Evolutionary conservation across 2,888 invertebrate species (phyloP), one percentile per base, ranked within the genome.

Genomic region (Pachycephus smyrnensis): DNA sequence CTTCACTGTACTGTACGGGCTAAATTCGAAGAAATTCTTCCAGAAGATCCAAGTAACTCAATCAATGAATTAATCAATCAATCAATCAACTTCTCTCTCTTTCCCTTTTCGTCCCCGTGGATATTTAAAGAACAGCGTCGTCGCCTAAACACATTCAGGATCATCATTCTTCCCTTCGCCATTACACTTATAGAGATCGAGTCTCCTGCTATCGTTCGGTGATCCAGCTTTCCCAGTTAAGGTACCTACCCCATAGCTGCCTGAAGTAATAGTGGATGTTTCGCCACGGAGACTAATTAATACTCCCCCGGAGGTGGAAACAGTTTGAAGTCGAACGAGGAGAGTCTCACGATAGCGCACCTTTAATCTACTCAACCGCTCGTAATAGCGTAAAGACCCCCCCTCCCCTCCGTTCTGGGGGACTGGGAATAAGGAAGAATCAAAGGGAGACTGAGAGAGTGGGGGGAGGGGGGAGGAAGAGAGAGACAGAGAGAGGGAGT

Each of bases 281-380:
- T 33, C 73, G 32, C 32, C 23, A 35, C 35, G 74, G 75, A 69
- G 77, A 76, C 83, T 84, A 84, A 84, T 83, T 84, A 82, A 84
- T 81, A 84, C 55, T 4, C 32, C n/a, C 73, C 31, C n/a, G 15
- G 73, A n/a, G 6, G 32, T 73, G 73, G 73, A 69, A 15, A 69
- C 12, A 32, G 69, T 69, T 69, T 30, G 6, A 30, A 69, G 69
- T 30, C 69, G 69, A 69, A 69, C 6, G 30, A 15, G 30, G 69
- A 12, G 30, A 32, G 15, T 69, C 40, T 40, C 31, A 11, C 30
- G 30, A 4, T 30, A 11, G 31, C 11, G n/a, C n/a, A 11, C 69
- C 69, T 32, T 30, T 11, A 30, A 30, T 69, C 30, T 69, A 69
- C 30, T 11, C 11, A 69, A 30, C 30, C 69, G 30, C 30, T 69